Evolutionary conservation across 2,888 invertebrate genomes (phyloP).

Genomic region (Zhengitettix transpicula): DNA sequence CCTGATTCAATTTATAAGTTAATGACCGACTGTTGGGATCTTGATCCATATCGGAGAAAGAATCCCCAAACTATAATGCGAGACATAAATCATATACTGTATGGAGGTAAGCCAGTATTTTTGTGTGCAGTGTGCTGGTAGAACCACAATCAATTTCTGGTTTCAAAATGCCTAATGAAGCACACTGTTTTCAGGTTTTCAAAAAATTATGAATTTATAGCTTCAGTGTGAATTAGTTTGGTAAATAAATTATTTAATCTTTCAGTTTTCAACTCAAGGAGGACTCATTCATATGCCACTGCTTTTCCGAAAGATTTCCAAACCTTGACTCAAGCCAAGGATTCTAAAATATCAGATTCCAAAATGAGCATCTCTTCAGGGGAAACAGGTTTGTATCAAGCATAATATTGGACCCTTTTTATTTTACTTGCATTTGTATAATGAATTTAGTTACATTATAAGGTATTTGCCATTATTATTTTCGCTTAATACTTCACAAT

Average conservation of each 20-base stretch:
- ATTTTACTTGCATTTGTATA: no score
- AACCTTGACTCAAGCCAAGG: slow-evolving; percentile 13
- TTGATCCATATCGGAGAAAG: slow-evolving; percentile 49
- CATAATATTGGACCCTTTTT: no score
- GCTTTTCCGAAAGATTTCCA: slow-evolving; percentile 26
- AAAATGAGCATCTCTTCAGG: slow-evolving; percentile 22
- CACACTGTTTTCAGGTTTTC: no score
- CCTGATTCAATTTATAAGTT: slow-evolving; percentile 57
- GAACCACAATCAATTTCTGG: not conserved
- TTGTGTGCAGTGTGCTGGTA: not conserved
- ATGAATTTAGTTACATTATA: no score
- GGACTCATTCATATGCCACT: slow-evolving; percentile 39
- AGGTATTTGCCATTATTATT: no score
- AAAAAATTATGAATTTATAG: no score
- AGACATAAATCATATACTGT: slow-evolving; percentile 63
- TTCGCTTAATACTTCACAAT: no score
- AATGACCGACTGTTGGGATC: slow-evolving; percentile 68
- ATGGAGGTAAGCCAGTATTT: slow-evolving; percentile 35
- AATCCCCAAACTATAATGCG: slow-evolving; percentile 74
- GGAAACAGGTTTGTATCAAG: slow-evolving; percentile 17
- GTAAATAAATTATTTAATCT: slow-evolving; percentile 12
- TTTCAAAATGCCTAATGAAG: no score
- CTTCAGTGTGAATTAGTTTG: not conserved
- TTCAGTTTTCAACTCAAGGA: slow-evolving; percentile 42
- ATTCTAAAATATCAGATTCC: slow-evolving; percentile 21